Percentiles rank a stretch among this genome's conserved stretches.
Conservation (phyloP, 2,888 invertebrate species). For the Chydorus sphaericus region DNA sequence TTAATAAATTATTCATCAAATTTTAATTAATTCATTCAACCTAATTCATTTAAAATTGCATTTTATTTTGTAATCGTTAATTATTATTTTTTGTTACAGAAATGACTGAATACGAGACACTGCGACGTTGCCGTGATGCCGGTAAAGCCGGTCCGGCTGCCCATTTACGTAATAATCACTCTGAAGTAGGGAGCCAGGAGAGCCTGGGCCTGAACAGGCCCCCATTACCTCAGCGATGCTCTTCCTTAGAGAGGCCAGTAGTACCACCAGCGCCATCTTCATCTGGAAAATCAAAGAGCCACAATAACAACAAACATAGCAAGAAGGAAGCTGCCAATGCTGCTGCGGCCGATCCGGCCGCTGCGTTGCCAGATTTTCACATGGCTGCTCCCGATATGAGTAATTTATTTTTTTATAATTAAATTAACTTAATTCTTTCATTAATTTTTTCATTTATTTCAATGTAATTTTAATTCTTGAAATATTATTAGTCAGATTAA, state of each 20-base stretch:
- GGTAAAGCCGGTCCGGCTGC: neutral
- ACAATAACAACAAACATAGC: constrained; percentile 8
- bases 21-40: no score
- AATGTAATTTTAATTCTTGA: no score
- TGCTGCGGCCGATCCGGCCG: constrained; percentile 25
- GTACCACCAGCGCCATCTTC: constrained; percentile 23
- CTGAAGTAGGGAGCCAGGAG: constrained; percentile 23
- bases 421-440: neutral
- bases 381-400: constrained; percentile 27
- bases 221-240: constrained; percentile 64
- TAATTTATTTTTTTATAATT: constrained; percentile 18
- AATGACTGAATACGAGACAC: neutral
- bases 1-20: no score
- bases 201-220: constrained; percentile 34
- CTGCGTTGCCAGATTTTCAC: constrained; percentile 27
- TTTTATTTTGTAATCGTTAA: neutral
- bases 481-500: no score
- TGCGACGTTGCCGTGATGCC: neutral
- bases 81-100: neutral
- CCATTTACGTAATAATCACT: neutral
- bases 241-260: constrained; percentile 64
- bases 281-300: constrained; percentile 16
- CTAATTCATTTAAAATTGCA: neutral
- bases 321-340: constrained; percentile 17
- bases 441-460: no score